Percentiles rank a stretch among this genome's conserved stretches.
Conservation (phyloP, 2,888 invertebrate species). For the Stenotaenia linearis region DNA sequence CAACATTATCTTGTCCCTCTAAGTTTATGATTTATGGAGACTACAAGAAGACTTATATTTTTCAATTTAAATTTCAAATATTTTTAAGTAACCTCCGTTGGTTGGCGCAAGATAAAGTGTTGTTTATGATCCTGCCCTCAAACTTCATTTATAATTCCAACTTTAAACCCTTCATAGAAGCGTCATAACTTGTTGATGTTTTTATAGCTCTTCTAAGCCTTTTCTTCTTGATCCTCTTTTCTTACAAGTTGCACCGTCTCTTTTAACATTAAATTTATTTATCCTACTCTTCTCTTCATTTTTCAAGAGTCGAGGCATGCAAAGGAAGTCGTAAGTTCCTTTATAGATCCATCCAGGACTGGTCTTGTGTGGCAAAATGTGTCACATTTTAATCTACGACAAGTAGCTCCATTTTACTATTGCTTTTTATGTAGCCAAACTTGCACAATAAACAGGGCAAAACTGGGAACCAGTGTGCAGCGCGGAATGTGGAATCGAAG, state of each 20-base stretch:
- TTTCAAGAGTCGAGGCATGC: neutral
- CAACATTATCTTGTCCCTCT: neutral
- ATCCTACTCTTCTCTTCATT: neutral
- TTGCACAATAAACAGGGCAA: slow-evolving; percentile 28
- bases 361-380: neutral
- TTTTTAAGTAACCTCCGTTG: slow-evolving; percentile 5
- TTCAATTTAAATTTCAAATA: slow-evolving; percentile 9
- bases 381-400: neutral
- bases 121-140: neutral
- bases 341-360: neutral
- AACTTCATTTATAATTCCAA: neutral
- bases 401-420: slow-evolving; percentile 6
- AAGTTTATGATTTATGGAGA: slow-evolving; percentile 1
- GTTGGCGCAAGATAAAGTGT: neutral
- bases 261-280: neutral
- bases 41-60: slow-evolving; percentile 9
- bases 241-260: neutral
- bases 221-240: neutral
- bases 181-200: slow-evolving; percentile 4
- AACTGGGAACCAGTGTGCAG: neutral
- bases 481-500: slow-evolving; percentile 24
- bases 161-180: neutral
- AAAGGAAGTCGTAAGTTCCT: neutral
- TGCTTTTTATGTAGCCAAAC: slow-evolving; percentile 1
- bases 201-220: neutral